These are phyloP conservation scores for Etia nguti DNA, from an alignment of 2,113 vertebrate genomes.

Conservation along the genomic window DNA sequence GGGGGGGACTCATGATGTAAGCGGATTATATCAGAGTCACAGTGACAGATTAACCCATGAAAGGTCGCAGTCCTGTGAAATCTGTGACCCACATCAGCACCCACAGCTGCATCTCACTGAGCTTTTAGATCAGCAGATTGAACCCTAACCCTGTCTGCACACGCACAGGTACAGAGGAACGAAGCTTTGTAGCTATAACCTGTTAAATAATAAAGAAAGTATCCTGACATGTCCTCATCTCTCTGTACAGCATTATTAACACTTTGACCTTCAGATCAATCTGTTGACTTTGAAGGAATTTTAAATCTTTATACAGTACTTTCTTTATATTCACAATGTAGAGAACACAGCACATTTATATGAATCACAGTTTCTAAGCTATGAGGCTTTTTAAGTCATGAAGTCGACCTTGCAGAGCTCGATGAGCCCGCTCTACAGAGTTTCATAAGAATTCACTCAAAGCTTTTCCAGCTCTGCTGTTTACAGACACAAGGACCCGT, in stretches of 20 bases:
- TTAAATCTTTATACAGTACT: fast-evolving
- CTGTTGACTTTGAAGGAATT: neutral
- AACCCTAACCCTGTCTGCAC: neutral
- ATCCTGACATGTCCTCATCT: neutral
- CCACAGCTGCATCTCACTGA: neutral
- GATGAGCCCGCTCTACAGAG: fast-evolving
- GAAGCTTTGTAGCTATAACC: neutral
- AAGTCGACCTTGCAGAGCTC: neutral
- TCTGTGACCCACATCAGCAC: neutral
- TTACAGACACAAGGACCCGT: too few species aligned
- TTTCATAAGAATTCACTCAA: neutral
- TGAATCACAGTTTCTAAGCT: neutral
- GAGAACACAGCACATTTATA: neutral
- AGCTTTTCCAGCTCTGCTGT: neutral
- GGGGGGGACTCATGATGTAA: neutral
- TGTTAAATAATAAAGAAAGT: neutral
- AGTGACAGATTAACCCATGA: neutral
- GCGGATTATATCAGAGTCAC: neutral
- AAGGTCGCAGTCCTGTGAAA: neutral
- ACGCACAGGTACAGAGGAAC: neutral
- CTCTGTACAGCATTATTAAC: neutral
- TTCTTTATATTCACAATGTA: neutral
- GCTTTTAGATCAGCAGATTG: neutral
- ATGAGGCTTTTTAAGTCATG: neutral
- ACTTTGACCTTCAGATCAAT: neutral